phyloP scores from a whole-genome alignment of 2,888 invertebrate genomes.

The Sicus ferrugineus region DNA sequence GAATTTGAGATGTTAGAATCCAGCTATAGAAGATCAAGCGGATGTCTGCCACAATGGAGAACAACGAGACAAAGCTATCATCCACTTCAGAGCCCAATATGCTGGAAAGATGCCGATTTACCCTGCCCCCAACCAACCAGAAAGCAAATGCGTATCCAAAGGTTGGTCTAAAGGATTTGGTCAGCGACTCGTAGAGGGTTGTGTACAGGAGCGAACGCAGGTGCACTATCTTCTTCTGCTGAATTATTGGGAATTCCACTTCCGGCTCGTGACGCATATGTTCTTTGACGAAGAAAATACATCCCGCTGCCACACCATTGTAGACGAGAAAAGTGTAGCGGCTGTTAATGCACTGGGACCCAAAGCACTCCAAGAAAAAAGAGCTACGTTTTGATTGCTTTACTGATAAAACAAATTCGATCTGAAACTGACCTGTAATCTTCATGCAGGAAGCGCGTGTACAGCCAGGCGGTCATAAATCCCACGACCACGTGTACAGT shows the following conservation, averaged over 20 bases:
- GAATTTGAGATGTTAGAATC: slow-evolving; percentile 75
- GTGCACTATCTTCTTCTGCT: slow-evolving; percentile 74
- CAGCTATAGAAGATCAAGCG: slow-evolving; percentile 71
- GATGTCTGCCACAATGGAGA: slow-evolving; percentile 56
- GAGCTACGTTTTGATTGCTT: slow-evolving; percentile 40
- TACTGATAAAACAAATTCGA: neutral
- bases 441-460: slow-evolving; percentile 72
- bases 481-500: slow-evolving; percentile 72
- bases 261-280: slow-evolving; percentile 50
- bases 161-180: slow-evolving; percentile 71
- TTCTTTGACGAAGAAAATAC: slow-evolving; percentile 64
- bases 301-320: slow-evolving; percentile 75
- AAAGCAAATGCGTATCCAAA: slow-evolving; percentile 71
- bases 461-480: slow-evolving; percentile 73
- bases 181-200: slow-evolving; percentile 70
- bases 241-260: slow-evolving; percentile 75
- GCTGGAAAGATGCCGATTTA: slow-evolving; percentile 67
- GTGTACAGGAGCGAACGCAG: slow-evolving; percentile 70
- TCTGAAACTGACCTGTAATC: slow-evolving; percentile 65
- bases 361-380: slow-evolving; percentile 47
- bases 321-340: slow-evolving; percentile 74
- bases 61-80: slow-evolving; percentile 52
- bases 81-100: slow-evolving; percentile 66
- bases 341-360: slow-evolving; percentile 70
- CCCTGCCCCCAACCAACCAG: slow-evolving; percentile 69